Evolutionary conservation across 2,888 invertebrate genomes (phyloP), one percentile per base, ranked within the genome.

Genomic region (Ennomos fuscantarius): DNA sequence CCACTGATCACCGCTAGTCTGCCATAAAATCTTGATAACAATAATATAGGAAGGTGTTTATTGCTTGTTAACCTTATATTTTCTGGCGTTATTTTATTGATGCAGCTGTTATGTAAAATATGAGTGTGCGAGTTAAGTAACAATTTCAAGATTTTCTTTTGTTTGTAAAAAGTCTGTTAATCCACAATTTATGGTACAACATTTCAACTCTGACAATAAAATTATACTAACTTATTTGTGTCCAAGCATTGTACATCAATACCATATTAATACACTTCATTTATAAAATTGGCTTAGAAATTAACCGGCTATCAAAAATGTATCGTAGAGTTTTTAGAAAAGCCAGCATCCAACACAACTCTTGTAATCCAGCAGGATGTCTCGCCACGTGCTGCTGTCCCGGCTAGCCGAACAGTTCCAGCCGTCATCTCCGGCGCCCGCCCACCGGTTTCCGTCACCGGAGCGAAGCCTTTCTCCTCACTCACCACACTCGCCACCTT

Each of bases 331-430:
- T 24, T 24, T 24, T 6, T 6, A 24, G 24, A 24, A 24, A 24
- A 24, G 24, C 24, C n/a, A n/a, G 24, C 5, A 24, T 24, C 6
- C 24, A 24, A 24, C 24, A 6, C 24, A 1, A 24, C 24, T 24
- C 24, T 24, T 24, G 6, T 24, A 5, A 24, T 24, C 24, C 24
- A 1, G 24, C 71, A 89, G 88, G 71, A 92, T 92, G 91, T 91
- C 91, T 10, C 86, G 91, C 33, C 89, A 91, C 81, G 86, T 89
- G 68, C 82, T 92, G 37, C 78, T 92, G 52, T 90, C 90, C 13
- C 86, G 91, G 46, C 76, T 92, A 75, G 90, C 89, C 57, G 91
- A 92, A 80, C 90, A 90, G 82, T 91, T 91, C 74, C 86, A 84
- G 77, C 79, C 84, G 1, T 75, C 86, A 0, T 85, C 88, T 1